Percentiles rank a stretch among this genome's conserved stretches.
Evolutionary conservation across 53 echinoderm and acorn worm genomes (phyloP).

Genomic region (Paelopatides confundens): DNA sequence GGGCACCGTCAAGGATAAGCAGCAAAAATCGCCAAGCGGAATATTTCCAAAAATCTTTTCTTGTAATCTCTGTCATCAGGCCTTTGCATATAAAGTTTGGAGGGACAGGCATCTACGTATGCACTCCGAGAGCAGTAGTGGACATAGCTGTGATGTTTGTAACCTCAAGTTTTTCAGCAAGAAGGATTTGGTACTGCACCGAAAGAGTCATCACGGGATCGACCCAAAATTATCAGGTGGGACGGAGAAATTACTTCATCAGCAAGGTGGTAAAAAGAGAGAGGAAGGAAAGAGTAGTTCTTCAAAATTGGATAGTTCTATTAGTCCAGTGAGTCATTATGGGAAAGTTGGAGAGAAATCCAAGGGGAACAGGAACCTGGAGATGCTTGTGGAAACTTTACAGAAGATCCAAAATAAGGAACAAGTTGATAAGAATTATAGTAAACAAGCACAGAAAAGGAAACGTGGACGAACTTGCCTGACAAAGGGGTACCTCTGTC

Average conservation of each 20-base stretch:
- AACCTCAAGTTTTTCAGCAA: constrained; percentile 49
- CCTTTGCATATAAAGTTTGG: constrained; percentile 65
- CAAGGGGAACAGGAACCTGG: neutral
- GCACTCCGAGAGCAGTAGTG: constrained; percentile 17
- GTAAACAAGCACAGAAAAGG: neutral
- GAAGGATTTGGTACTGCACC: constrained; percentile 46
- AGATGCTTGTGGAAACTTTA: neutral
- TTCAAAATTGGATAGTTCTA: neutral
- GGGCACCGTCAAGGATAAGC: neutral
- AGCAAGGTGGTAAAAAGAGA: neutral
- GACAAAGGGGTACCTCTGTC: constrained; percentile 13
- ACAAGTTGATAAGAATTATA: neutral
- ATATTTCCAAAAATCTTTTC: constrained; percentile 43
- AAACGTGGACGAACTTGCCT: neutral
- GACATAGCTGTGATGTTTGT: constrained; percentile 19
- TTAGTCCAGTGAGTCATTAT: neutral
- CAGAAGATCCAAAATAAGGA: constrained; percentile 3
- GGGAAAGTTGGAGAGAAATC: neutral
- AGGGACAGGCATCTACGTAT: constrained; percentile 60
- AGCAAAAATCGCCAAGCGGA: neutral
- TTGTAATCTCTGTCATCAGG: constrained; percentile 59
- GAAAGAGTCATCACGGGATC: neutral
- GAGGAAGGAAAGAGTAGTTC: neutral
- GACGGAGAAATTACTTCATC: neutral
- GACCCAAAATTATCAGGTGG: neutral